Base-by-base conservation (phyloP, 2,888 invertebrate genomes). In the Lochmaea crataegi region DNA sequence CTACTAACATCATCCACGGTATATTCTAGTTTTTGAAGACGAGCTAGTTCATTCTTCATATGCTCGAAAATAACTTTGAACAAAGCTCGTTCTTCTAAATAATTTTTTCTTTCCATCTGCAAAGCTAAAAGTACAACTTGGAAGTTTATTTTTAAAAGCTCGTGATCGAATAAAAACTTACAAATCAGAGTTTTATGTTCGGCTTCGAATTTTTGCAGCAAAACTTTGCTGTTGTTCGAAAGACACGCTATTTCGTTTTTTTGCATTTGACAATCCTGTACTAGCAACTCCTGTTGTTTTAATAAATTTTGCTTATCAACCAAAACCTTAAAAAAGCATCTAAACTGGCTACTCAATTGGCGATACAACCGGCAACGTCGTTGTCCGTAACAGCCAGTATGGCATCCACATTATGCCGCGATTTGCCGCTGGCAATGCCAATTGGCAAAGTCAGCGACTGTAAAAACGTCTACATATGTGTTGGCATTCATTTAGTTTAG, bases 11-110 rank as follows among this genome's bases (percentile, higher is more conserved):
- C 81, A 2, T 80, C 71, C 7, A 86, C 77, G 45, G 81, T 81
- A 3, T 80, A 82, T 81, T 86, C 85, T n/a, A 86, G 73, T 70
- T 81, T 72, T 72, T 83, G 84, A 10, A 83, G 78, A 71, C 83
- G 82, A 11, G 77, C 63, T 22, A 85, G 74, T 78, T 86, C 86
- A 4, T 69, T 69, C 74, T 85, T 84, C 22, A 86, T 76, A 56
- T 84, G 84, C 32, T 83, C 80, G 68, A 85, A 85, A 45, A 86
- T 81, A 6, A 83, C 80, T 68, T 82, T 85, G 68, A 86, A 74
- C 16, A 85, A 76, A 56, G 80, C 82, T 66, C 84, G 84, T 75
- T 86, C 86, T 74, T 86, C 85, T 58, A 85, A 75, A 71, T 85
- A 83, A 68, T 83, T 83, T 71, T 80, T 81, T 68, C 84, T 66